Conservation (phyloP, 2,888 invertebrate genomes). For the Colletes collaris region DNA sequence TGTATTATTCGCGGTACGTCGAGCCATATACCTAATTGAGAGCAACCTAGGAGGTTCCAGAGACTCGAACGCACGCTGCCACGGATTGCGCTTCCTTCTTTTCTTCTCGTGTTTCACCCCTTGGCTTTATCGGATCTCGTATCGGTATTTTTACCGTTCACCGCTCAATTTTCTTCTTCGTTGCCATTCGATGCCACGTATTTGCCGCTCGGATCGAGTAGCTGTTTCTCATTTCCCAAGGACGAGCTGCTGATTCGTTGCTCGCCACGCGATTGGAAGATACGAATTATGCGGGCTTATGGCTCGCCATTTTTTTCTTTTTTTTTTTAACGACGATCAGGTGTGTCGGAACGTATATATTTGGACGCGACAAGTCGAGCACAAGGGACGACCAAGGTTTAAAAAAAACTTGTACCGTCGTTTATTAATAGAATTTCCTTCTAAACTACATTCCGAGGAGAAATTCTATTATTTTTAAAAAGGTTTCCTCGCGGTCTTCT, state of each 20-base stretch:
- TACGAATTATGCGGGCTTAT: constrained; percentile 39
- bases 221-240: constrained; percentile 13
- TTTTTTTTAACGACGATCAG: neutral
- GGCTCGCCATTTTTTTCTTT: neutral
- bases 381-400: too few relatives aligned
- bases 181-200: constrained; percentile 20
- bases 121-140: constrained; percentile 4
- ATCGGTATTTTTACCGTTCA: constrained; percentile 22
- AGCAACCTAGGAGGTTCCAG: neutral
- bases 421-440: too few relatives aligned
- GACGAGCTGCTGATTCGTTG: constrained; percentile 16
- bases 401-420: too few relatives aligned
- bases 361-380: too few relatives aligned
- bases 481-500: too few relatives aligned
- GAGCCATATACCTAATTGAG: neutral
- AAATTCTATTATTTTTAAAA: too few relatives aligned
- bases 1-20: neutral
- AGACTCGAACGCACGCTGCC: neutral
- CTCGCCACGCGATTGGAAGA: constrained; percentile 1
- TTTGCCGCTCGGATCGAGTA: constrained; percentile 8
- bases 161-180: constrained; percentile 28
- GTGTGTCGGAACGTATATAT: too few relatives aligned
- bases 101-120: neutral
- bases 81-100: neutral
- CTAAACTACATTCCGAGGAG: too few relatives aligned